A percentile compares a stretch with the other conserved stretches of the same genome.
These are phyloP conservation scores for Erannis defoliaria DNA, from an alignment of 2,888 invertebrate species.

Conservation along the genomic window DNA sequence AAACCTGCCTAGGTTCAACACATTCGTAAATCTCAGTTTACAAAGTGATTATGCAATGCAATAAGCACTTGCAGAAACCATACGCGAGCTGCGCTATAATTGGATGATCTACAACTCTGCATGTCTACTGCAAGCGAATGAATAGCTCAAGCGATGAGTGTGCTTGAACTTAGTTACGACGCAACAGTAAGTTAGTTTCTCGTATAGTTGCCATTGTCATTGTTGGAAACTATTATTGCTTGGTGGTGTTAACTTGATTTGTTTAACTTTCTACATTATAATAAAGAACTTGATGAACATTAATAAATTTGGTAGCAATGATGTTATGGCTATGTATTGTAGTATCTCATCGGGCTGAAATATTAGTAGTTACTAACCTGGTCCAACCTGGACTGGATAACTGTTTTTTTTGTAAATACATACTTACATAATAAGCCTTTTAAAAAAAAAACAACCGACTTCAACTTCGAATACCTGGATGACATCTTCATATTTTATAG, in stretches of 20 bases:
- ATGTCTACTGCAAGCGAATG: slow-evolving; percentile 24
- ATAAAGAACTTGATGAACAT: not conserved
- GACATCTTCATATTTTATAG: too few species aligned
- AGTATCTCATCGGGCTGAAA: not conserved
- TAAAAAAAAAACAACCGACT: too few species aligned
- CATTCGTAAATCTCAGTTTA: slow-evolving; percentile 12
- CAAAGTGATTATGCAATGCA: slow-evolving; percentile 36
- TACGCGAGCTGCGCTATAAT: slow-evolving; percentile 50
- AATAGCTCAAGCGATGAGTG: not conserved
- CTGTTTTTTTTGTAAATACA: too few species aligned
- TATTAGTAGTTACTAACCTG: not conserved
- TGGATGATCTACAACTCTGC: slow-evolving; percentile 46
- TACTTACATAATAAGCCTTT: too few species aligned
- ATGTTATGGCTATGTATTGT: not conserved
- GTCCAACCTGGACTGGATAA: not conserved
- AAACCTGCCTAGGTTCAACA: slow-evolving; percentile 1
- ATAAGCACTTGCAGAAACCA: slow-evolving; percentile 47
- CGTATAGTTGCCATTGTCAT: slow-evolving; percentile 14
- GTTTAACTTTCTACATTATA: not conserved
- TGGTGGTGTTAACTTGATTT: not conserved
- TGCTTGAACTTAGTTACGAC: slow-evolving; percentile 8
- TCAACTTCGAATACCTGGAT: too few species aligned
- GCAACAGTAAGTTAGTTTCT: slow-evolving; percentile 9
- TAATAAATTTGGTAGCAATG: not conserved
- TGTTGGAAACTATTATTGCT: not conserved